Conservation (phyloP, 2,797 vertebrate genomes). For the Pipistrellus pygmaeus region DNA sequence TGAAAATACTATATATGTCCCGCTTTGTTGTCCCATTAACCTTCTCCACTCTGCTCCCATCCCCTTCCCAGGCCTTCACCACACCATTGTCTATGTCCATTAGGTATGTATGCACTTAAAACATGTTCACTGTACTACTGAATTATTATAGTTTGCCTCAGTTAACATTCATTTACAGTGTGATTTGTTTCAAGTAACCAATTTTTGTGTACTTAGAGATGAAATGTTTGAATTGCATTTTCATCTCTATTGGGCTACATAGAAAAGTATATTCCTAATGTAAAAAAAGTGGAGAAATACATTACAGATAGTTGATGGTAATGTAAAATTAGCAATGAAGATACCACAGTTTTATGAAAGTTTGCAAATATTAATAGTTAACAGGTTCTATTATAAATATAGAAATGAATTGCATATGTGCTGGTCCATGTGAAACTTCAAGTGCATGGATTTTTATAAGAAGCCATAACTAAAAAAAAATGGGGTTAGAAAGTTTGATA, state of each 20-base stretch:
- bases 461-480: not conserved
- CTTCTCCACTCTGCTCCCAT: too few species aligned
- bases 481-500: not conserved
- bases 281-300: not conserved
- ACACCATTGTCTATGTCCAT: too few species aligned
- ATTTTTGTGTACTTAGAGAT: not conserved
- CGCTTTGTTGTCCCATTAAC: too few species aligned
- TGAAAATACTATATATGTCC: too few species aligned
- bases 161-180: not conserved
- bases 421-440: not conserved
- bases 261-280: not conserved
- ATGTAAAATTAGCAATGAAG: not conserved
- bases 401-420: not conserved
- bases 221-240: not conserved
- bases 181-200: not conserved
- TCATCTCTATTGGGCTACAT: not conserved
- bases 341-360: not conserved
- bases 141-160: not conserved
- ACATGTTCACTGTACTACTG: not conserved
- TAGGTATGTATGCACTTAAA: too few species aligned
- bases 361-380: not conserved
- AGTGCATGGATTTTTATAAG: not conserved
- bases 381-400: not conserved
- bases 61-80: too few species aligned
- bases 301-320: not conserved